Percentiles rank a stretch among this genome's conserved stretches.
These are phyloP conservation scores for Periophthalmus modestus DNA, from an alignment of 2,113 vertebrate genomes.

Conservation along the genomic window DNA sequence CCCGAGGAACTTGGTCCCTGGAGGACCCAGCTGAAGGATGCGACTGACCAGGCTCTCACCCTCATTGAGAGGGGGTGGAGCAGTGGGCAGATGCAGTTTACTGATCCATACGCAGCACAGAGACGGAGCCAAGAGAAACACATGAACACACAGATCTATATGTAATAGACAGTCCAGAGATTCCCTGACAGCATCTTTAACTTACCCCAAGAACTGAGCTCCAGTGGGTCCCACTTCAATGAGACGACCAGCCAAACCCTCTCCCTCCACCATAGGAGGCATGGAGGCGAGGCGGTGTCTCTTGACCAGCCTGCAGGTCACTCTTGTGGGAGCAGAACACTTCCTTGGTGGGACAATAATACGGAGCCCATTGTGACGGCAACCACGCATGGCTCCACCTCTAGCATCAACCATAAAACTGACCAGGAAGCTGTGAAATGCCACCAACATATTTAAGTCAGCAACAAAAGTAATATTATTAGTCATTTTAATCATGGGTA, in stretches of 20 bases:
- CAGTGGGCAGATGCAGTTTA: conserved; percentile 99
- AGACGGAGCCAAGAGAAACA: conserved; percentile 84
- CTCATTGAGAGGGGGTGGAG: conserved; percentile 99
- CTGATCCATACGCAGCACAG: conserved; percentile 96
- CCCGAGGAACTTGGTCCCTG: conserved; percentile 99
- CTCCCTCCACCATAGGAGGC: conserved; percentile 97
- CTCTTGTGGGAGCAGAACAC: conserved; percentile 93
- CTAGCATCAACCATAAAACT: conserved; percentile 99
- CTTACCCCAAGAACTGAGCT: conserved; percentile 97
- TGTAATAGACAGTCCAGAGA: conserved; percentile 35
- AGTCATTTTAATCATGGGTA: neutral
- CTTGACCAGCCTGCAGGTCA: conserved; percentile 96
- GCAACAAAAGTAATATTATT: neutral
- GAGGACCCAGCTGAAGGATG: conserved; percentile 99
- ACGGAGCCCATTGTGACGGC: conserved; percentile 92
- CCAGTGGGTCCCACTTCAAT: conserved; percentile 96
- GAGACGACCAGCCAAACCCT: conserved; percentile 91
- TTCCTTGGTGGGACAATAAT: conserved; percentile 97
- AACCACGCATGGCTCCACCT: conserved; percentile 97
- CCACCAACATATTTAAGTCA: neutral
- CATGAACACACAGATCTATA: conserved; percentile 70
- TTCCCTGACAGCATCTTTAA: neutral
- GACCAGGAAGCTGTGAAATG: conserved; percentile 88
- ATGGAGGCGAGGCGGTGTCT: conserved; percentile 95
- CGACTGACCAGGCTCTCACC: conserved; percentile 99